phyloP scores from a whole-genome alignment of 2,797 vertebrate species.

The Zenarchopterus dispar region DNA sequence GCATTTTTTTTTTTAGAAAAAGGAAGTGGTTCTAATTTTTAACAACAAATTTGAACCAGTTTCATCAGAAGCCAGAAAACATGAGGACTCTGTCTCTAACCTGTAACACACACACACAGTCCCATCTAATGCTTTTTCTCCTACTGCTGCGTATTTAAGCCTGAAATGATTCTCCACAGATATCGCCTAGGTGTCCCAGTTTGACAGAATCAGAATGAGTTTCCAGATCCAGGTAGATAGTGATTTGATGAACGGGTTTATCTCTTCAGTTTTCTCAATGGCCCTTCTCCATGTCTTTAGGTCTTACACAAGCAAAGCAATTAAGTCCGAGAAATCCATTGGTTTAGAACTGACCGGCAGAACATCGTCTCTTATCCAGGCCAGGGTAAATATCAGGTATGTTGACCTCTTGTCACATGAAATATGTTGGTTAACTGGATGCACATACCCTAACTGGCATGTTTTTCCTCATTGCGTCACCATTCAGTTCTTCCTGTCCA shows the following conservation, averaged over 20 bases:
- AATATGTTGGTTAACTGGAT: background rate
- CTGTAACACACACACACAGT: slow-evolving; percentile 41
- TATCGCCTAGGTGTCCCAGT: slow-evolving; percentile 27
- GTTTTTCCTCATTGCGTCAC: slow-evolving; percentile 39
- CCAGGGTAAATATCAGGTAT: slow-evolving; percentile 70
- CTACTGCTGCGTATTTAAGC: slow-evolving; percentile 38
- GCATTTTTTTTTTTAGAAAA: no score
- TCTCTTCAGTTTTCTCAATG: slow-evolving; percentile 16
- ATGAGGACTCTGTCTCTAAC: slow-evolving; percentile 13
- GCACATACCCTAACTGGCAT: slow-evolving; percentile 12
- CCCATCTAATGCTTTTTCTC: slow-evolving; percentile 39
- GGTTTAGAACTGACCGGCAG: slow-evolving; percentile 45
- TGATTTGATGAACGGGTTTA: slow-evolving; percentile 32
- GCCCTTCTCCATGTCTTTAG: slow-evolving; percentile 49
- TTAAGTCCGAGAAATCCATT: slow-evolving; percentile 18
- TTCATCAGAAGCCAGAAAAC: slow-evolving; percentile 7
- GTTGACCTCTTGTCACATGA: background rate
- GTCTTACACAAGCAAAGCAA: slow-evolving; percentile 23
- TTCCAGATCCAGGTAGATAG: slow-evolving; percentile 26
- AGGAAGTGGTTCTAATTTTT: no score
- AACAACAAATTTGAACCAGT: background rate
- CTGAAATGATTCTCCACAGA: slow-evolving; percentile 37
- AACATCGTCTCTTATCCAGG: slow-evolving; percentile 56
- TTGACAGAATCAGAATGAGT: slow-evolving; percentile 45
- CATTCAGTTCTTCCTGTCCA: slow-evolving; percentile 82